phyloP scores from a whole-genome alignment of 1,140 invertebrate species.

The Pseudomyrmex dendroicus region DNA sequence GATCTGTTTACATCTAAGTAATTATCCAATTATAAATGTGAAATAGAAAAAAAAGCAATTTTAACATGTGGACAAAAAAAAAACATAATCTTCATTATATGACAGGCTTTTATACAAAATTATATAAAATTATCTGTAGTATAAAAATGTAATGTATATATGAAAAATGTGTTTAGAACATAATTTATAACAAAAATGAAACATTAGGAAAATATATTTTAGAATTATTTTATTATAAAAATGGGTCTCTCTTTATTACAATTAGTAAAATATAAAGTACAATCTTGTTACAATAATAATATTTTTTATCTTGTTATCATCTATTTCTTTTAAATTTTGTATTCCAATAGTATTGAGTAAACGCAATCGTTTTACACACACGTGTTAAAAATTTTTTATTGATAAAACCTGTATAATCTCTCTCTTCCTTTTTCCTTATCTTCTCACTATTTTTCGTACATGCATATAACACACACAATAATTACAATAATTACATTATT shows the following conservation, averaged over 20 bases:
- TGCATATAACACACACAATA: no score
- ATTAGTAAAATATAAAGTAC: constrained; percentile 37
- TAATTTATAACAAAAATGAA: background rate
- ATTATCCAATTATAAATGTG: constrained; percentile 1
- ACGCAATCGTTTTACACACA: background rate
- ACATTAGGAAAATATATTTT: constrained; percentile 4
- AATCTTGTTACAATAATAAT: constrained; percentile 37
- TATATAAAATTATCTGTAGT: constrained; percentile 8
- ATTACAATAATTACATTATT: background rate
- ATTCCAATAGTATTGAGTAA: background rate
- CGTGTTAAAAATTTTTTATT: background rate
- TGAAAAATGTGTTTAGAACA: constrained; percentile 7
- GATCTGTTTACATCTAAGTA: background rate
- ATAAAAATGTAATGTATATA: constrained; percentile 12
- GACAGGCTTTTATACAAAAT: constrained; percentile 50
- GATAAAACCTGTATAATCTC: background rate
- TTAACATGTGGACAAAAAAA: background rate
- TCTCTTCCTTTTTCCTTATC: background rate
- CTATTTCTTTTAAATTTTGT: constrained; percentile 21
- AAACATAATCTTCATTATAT: constrained; percentile 38
- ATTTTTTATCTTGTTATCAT: constrained; percentile 27
- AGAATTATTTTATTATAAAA: constrained; percentile 39
- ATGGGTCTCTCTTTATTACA: constrained; percentile 43
- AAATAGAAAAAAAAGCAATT: background rate
- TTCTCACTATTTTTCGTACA: no score